phyloP scores from a whole-genome alignment of 2,797 vertebrate species.

The Sciaenops ocellatus region DNA sequence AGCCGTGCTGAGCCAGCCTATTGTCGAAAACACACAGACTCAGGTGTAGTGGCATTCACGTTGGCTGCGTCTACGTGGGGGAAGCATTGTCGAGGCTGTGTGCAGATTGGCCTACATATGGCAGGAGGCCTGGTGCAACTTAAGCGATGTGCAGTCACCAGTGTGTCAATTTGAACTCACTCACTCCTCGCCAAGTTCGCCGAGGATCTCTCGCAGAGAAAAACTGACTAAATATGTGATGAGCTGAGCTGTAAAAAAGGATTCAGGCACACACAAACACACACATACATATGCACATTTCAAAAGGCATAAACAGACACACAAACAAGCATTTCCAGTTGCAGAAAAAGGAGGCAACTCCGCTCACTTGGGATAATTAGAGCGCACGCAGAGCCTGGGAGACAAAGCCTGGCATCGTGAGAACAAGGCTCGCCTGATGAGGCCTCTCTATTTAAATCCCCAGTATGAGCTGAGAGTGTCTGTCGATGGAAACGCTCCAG shows the following conservation, averaged over 20 bases:
- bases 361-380: constrained; percentile 67
- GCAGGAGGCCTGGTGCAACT: constrained; percentile 46
- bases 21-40: constrained; percentile 21
- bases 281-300: neutral
- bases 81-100: constrained; percentile 12
- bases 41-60: constrained; percentile 42
- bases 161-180: constrained; percentile 62
- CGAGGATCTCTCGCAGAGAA: constrained; percentile 52
- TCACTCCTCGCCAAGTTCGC: constrained; percentile 54
- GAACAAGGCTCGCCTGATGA: constrained; percentile 73
- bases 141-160: constrained; percentile 62
- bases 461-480: constrained; percentile 62
- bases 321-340: constrained; percentile 45
- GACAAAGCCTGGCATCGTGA: constrained; percentile 69
- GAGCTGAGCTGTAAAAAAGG: constrained; percentile 61
- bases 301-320: constrained; percentile 11
- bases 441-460: constrained; percentile 74
- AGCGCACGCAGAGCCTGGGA: constrained; percentile 55
- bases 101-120: constrained; percentile 57
- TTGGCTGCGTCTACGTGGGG: neutral
- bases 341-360: constrained; percentile 33
- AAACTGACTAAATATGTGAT: constrained; percentile 77
- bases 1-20: constrained; percentile 15
- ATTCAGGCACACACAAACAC: constrained; percentile 21
- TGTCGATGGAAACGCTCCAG: constrained; percentile 67